A percentile compares a stretch with the other conserved stretches of the same genome.
phyloP scores from a whole-genome alignment of 2,888 invertebrate genomes.

The Agonopterix subpropinquella region DNA sequence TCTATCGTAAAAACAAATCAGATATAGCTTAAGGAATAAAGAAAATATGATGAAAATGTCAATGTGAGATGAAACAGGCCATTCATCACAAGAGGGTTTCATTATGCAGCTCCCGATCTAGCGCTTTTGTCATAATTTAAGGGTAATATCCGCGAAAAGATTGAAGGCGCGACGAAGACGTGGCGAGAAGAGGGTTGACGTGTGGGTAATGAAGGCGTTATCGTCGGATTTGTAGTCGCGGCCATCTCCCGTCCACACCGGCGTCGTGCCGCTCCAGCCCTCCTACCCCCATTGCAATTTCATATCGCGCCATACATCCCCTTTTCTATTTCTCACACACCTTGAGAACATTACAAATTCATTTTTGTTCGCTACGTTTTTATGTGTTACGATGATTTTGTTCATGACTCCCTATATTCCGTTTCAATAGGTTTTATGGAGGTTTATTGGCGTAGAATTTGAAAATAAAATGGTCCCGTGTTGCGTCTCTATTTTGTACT shows the following conservation, averaged over 20 bases:
- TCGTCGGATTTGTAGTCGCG: slow-evolving; percentile 47
- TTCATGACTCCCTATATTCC: not conserved
- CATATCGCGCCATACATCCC: slow-evolving; percentile 36
- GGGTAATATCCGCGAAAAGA: slow-evolving; percentile 71
- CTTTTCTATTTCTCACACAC: slow-evolving; percentile 31
- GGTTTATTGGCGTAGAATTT: too few relatives aligned
- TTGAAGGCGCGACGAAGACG: slow-evolving; percentile 61
- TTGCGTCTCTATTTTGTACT: too few relatives aligned
- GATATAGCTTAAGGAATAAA: too few relatives aligned
- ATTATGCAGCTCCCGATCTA: slow-evolving; percentile 52
- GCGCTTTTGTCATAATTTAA: slow-evolving; percentile 65
- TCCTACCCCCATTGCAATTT: slow-evolving; percentile 38
- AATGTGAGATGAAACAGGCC: slow-evolving; percentile 38
- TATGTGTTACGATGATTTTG: not conserved
- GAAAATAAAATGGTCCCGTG: too few relatives aligned
- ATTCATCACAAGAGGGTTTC: slow-evolving; percentile 53
- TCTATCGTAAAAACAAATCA: too few relatives aligned
- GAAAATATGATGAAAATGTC: slow-evolving; percentile 25
- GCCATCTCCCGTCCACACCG: not conserved
- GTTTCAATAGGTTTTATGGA: too few relatives aligned
- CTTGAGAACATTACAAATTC: slow-evolving; percentile 13
- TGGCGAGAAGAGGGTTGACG: slow-evolving; percentile 66
- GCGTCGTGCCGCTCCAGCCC: not conserved
- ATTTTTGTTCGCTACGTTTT: not conserved
- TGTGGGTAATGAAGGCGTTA: slow-evolving; percentile 66